These are phyloP conservation scores for Numenius phaeopus DNA, from an alignment of 2,797 vertebrate genomes.

Conservation along the genomic window DNA sequence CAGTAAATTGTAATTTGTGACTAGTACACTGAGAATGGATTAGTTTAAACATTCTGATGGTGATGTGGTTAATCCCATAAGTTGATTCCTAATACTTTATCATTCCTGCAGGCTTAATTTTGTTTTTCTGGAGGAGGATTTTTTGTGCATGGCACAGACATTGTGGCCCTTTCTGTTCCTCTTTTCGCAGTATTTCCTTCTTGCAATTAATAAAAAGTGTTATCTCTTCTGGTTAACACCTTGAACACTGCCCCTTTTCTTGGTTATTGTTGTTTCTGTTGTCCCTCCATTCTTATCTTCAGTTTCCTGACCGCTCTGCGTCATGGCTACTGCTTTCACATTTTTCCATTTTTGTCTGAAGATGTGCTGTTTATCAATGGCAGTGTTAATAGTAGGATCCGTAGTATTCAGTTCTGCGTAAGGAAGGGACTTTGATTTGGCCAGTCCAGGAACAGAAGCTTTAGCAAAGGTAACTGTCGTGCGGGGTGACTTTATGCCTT, in stretches of 20 bases:
- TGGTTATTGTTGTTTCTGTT: not conserved
- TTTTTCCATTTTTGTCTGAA: not conserved
- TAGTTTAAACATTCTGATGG: not conserved
- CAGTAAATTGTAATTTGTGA: not conserved
- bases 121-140: fast-evolving
- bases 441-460: not conserved
- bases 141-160: not conserved
- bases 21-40: not conserved
- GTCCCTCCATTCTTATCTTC: not conserved
- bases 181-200: not conserved
- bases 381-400: not conserved
- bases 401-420: not conserved
- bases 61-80: not conserved
- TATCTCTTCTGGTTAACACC: not conserved
- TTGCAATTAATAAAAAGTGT: not conserved
- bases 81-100: not conserved
- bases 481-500: not conserved
- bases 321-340: not conserved
- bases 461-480: not conserved
- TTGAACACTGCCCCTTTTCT: not conserved
- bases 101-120: not conserved
- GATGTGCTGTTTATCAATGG: not conserved
- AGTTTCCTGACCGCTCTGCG: not conserved
- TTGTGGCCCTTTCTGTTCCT: not conserved
- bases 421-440: not conserved